phyloP scores from a whole-genome alignment of 2,888 invertebrate genomes.

The Dynastes hyllus region DNA sequence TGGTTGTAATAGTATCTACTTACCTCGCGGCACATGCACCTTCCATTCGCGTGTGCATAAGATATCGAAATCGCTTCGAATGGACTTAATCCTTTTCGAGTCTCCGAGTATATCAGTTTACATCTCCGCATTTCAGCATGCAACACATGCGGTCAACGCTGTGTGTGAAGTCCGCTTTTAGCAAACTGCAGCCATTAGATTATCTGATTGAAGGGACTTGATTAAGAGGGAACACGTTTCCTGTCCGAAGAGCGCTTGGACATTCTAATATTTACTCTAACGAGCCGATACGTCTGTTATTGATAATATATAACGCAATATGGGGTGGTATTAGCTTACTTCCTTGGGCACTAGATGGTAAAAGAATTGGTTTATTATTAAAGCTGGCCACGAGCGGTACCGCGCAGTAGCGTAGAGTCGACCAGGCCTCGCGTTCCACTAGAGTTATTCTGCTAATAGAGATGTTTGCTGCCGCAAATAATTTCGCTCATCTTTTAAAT shows the following conservation, averaged over 20 bases:
- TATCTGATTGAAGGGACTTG: background rate
- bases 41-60: background rate
- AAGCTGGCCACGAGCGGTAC: no score
- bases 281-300: background rate
- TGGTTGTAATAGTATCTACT: conserved; percentile 13
- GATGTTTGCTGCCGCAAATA: no score
- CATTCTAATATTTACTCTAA: background rate
- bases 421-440: no score
- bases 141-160: background rate
- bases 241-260: background rate
- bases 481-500: no score
- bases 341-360: no score
- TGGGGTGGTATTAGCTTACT: no score
- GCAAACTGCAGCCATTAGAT: background rate
- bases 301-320: no score
- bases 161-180: background rate
- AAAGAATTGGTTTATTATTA: no score
- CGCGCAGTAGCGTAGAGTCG: no score
- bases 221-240: background rate
- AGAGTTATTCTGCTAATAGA: no score
- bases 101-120: background rate
- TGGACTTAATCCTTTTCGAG: conserved; percentile 10
- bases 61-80: background rate
- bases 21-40: background rate
- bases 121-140: background rate